Conservation (phyloP, 1,140 invertebrate genomes). For the Drosophila lacteicornis region DNA sequence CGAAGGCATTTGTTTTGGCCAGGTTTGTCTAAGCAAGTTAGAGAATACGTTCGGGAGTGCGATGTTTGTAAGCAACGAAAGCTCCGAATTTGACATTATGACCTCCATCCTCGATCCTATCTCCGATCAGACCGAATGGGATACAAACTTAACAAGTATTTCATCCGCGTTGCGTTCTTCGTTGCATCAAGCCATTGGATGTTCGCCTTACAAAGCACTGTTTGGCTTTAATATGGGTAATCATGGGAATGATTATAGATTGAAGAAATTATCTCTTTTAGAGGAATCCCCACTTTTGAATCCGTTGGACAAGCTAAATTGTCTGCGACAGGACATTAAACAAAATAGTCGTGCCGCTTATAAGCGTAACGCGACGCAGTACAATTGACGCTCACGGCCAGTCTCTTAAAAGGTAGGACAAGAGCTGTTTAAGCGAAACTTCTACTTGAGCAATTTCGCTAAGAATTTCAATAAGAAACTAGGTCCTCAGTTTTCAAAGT, state of each 20-base stretch:
- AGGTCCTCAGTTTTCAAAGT: conserved; percentile 8
- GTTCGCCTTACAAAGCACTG: conserved; percentile 6
- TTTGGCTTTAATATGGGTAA: conserved; percentile 11
- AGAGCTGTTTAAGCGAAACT: background rate
- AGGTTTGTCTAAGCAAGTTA: conserved; percentile 5
- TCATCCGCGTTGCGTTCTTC: conserved; percentile 6
- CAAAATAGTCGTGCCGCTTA: too few relatives aligned
- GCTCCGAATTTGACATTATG: conserved; percentile 10
- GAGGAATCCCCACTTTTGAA: conserved; percentile 3
- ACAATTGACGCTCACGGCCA: background rate
- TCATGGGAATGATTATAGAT: conserved; percentile 1
- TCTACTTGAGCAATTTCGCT: background rate
- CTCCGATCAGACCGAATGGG: conserved; percentile 20
- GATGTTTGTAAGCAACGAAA: conserved; percentile 20
- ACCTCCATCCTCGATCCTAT: too few relatives aligned
- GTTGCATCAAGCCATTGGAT: conserved; percentile 1
- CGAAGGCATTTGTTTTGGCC: conserved; percentile 20
- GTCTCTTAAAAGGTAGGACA: conserved; percentile 4
- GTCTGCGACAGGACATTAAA: background rate
- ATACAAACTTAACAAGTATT: conserved; percentile 11
- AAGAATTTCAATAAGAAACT: conserved; percentile 18
- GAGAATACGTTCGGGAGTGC: conserved; percentile 20
- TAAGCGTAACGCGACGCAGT: background rate
- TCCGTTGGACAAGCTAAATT: background rate
- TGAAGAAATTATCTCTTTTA: conserved; percentile 2